Evolutionary conservation across 2,797 vertebrate genomes (phyloP), one percentile per base, ranked within the genome.

Genomic region (Danio aesculapii): DNA sequence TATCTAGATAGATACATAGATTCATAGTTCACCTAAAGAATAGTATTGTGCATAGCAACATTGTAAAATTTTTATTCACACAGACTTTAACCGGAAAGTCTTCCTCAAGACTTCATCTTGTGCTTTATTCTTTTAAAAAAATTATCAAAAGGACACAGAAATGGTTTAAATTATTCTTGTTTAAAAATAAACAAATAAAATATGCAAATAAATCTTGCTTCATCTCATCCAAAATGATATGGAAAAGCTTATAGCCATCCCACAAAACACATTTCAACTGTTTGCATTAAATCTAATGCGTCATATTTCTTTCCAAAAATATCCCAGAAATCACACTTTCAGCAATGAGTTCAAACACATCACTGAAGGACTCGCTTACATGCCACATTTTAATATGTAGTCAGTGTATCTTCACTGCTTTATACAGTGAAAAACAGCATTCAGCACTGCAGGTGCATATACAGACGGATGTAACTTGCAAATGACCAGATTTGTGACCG

Each of bases 361-460:
- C 44, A 49, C 3, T 8, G 57, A 58, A 61, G 19, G 44, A 12
- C 53, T 7, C 19, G 64, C 66, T 67, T 11, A 2, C 43, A 6
- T 53, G 13, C 43, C 44, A 63, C 21, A 66, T 55, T 46, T 67
- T 55, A 44, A 52, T 78, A 57, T 47, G 44, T 13, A 46, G 46
- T 58, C 7, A 62, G 19, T n/a, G 39, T 41, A 52, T 53, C 78
- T 75, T 43, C 19, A 49, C 66, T 58, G 53, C 76, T 85, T 66
- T 77, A 17, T 64, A 61, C 64, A 59, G 46, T 52, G 66, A 75
- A 84, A 62, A 84, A 78, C 13, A 76, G 58, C 61, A 68, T 69
- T 78, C 47, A 82, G n/a, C 44, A 8, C 13, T 59, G 30, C 76
- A 84, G 73, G 77, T 83, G 83, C 77, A 75, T 66, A 47, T 69